Base-by-base conservation (phyloP, 1,140 invertebrate genomes). In the Macrobrachium rosenbergii region DNA sequence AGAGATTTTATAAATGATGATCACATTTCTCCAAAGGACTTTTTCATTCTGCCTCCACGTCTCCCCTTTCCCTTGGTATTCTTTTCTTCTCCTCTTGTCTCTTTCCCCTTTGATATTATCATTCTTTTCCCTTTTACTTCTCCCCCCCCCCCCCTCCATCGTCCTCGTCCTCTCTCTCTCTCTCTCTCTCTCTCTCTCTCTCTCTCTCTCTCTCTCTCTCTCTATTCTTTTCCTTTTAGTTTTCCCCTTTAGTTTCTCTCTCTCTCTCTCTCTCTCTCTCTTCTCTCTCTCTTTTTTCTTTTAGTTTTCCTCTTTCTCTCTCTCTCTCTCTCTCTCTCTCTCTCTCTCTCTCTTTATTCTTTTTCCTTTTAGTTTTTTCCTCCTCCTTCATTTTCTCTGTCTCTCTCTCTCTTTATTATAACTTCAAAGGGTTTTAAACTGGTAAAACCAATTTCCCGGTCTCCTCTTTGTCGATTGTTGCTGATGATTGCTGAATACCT, bases 151-250 rank as follows among this genome's bases (percentile, higher is more conserved):
- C 11, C 67, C 3, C 2, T 72, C 67, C 21, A 10, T 72, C 69
- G 6, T 21, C 7, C 69, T 72, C 69, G 10, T 21, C 28, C 69
- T 72, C 69, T 21, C 69, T 28, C 69, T 28, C 69, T 28, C 23
- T 28, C 69, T 72, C 69, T 72, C 69, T 72, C 67, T 72, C 67
- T 72, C 67, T 72, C 67, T 72, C 67, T 72, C 67, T n/a, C 67
- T 72, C 67, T 72, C 67, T 72, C 67, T 72, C 67, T 72, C 67
- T 72, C 69, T 72, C 64, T 69, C 64, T 69, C 64, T n/a, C 64
- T 16, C 14, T 3, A 37, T 37, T 37, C 28, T 37, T 37, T 37
- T 37, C 28, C 28, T 37, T 37, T 37, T 37, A 1, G 28, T 37
- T 37, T 37, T 37, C 3, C 28, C 28, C 28, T 37, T 37, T 37